These are phyloP conservation scores for Saxicola maurus DNA, from an alignment of 2,797 vertebrate species.

Conservation along the genomic window DNA sequence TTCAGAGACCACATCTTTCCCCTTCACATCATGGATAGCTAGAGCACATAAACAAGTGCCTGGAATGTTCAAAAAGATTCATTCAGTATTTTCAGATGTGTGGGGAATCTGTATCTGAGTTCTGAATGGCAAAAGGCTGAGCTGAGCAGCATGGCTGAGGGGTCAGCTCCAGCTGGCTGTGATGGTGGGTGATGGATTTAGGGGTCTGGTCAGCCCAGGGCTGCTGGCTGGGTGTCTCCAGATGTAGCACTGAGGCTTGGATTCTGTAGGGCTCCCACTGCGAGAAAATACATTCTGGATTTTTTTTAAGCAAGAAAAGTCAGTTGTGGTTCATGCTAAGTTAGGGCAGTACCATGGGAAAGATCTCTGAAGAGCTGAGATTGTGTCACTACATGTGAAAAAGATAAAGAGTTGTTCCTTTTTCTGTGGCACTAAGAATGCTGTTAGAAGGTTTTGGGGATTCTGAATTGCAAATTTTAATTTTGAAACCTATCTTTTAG, in stretches of 20 bases:
- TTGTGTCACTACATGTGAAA: neutral
- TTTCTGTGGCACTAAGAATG: neutral
- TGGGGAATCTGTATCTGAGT: neutral
- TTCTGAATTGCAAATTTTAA: neutral
- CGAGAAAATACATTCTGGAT: neutral
- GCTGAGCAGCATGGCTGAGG: neutral
- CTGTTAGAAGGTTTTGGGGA: neutral
- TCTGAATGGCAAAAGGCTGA: neutral
- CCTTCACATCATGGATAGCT: neutral
- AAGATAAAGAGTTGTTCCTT: neutral
- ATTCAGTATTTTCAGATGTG: neutral
- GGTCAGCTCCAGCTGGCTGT: neutral
- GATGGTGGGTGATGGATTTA: neutral
- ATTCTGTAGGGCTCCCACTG: neutral
- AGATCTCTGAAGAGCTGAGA: neutral
- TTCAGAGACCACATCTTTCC: neutral
- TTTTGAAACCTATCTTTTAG: neutral
- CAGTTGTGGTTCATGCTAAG: neutral
- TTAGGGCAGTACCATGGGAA: conserved; percentile 18
- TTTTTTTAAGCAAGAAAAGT: neutral
- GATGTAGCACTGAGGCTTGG: neutral
- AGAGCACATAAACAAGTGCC: neutral
- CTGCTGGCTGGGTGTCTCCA: neutral
- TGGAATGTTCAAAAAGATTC: neutral
- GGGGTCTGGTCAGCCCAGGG: neutral